phyloP scores from a whole-genome alignment of 2,888 invertebrate genomes.

The Caradrina kadenii region DNA sequence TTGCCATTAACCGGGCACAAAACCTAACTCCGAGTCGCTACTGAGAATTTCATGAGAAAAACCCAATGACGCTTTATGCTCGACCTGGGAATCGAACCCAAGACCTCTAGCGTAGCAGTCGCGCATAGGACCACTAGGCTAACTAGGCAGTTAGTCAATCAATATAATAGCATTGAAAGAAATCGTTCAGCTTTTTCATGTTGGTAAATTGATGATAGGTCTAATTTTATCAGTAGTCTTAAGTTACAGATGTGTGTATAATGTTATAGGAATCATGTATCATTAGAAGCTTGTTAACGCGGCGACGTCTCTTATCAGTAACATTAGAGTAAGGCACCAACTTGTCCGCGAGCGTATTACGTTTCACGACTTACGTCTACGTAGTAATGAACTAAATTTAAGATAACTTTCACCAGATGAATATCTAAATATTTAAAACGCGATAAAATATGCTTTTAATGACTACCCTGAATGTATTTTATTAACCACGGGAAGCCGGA shows the following conservation, averaged over 20 bases:
- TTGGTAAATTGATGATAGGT: neutral
- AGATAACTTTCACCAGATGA: slow-evolving; percentile 88
- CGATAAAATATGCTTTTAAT: slow-evolving; percentile 89
- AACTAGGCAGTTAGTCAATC: too few species aligned
- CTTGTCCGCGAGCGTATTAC: slow-evolving; percentile 73
- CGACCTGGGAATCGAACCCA: too few species aligned
- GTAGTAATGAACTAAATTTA: slow-evolving; percentile 84
- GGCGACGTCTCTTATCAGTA: slow-evolving; percentile 49
- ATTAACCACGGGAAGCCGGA: slow-evolving; percentile 79
- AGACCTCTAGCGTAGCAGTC: too few species aligned
- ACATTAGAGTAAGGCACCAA: slow-evolving; percentile 45
- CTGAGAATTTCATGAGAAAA: too few species aligned
- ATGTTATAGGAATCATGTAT: slow-evolving; percentile 12
- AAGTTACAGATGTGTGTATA: neutral
- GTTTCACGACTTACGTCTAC: slow-evolving; percentile 77
- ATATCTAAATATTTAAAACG: slow-evolving; percentile 89
- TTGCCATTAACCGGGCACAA: too few species aligned
- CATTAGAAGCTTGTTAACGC: slow-evolving; percentile 28
- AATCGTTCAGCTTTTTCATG: neutral
- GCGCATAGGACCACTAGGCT: too few species aligned
- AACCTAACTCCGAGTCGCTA: too few species aligned
- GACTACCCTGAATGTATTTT: slow-evolving; percentile 84
- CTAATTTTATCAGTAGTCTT: neutral
- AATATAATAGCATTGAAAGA: neutral
- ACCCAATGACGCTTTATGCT: too few species aligned